Percentiles rank a stretch among this genome's conserved stretches.
Evolutionary conservation across 2,113 vertebrate species (phyloP).

Genomic region (Collichthys lucidus): DNA sequence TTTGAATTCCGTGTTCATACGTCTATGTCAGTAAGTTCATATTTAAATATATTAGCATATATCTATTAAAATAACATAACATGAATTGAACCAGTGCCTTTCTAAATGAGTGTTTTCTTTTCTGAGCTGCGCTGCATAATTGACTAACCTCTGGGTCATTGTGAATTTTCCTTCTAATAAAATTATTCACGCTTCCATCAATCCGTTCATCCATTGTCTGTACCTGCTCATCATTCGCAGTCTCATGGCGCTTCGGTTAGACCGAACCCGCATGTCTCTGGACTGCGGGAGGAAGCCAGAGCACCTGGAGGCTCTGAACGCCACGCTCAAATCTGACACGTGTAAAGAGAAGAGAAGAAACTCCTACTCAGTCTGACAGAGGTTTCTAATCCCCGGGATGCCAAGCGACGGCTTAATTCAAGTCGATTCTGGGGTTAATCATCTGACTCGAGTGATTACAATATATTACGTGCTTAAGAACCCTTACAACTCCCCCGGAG

Average conservation of each 20-base stretch:
- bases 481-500: conserved; percentile 1
- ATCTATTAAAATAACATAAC: background rate
- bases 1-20: background rate
- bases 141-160: background rate
- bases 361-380: background rate
- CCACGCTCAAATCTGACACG: background rate
- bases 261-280: background rate
- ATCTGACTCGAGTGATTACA: background rate
- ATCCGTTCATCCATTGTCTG: background rate
- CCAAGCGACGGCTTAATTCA: background rate
- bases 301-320: background rate
- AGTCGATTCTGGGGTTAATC: background rate
- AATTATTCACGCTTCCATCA: background rate
- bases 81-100: background rate
- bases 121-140: background rate
- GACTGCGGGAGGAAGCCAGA: background rate
- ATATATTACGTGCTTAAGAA: background rate
- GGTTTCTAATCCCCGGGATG: background rate
- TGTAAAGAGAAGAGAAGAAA: background rate
- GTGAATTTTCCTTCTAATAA: too few relatives aligned
- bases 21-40: background rate
- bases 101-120: background rate
- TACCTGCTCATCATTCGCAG: background rate
- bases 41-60: background rate
- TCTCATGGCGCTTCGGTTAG: background rate